Evolutionary conservation across 2,113 vertebrate genomes (phyloP).

Genomic region (Origma solitaria): DNA sequence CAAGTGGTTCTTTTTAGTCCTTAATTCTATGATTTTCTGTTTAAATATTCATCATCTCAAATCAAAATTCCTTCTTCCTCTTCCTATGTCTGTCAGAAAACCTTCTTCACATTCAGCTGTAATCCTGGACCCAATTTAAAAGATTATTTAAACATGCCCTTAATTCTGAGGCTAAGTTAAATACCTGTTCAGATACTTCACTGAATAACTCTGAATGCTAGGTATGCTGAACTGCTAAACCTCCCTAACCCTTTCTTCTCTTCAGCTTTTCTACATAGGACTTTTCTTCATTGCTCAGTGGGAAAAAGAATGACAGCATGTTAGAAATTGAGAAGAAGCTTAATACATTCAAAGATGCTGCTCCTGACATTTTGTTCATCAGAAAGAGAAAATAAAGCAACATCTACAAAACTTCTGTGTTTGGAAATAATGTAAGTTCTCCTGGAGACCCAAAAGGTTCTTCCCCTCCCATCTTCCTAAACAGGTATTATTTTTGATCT

Average conservation of each 20-base stretch:
- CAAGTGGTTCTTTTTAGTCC: neutral
- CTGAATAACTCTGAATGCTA: neutral
- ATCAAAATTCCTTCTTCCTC: neutral
- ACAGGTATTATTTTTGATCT: neutral
- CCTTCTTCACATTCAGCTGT: neutral
- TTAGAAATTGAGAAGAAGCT: neutral
- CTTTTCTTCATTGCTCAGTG: neutral
- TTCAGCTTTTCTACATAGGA: neutral
- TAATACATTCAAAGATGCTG: neutral
- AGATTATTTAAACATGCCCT: neutral
- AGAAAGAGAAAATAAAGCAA: neutral
- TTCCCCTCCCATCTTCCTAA: neutral
- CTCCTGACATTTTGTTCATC: neutral
- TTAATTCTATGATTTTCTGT: neutral
- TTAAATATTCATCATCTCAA: neutral
- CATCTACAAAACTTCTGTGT: neutral
- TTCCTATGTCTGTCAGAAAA: neutral
- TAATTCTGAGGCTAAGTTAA: neutral
- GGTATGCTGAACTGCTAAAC: neutral
- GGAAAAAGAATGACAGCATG: neutral
- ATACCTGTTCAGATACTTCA: neutral
- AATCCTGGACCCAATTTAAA: neutral
- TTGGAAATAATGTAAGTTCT: neutral
- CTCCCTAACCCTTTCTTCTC: neutral
- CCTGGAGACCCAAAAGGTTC: neutral